Evolutionary conservation across 2,797 vertebrate species (phyloP), one percentile per base, ranked within the genome.

Genomic region (Loriculus beryllinus): DNA sequence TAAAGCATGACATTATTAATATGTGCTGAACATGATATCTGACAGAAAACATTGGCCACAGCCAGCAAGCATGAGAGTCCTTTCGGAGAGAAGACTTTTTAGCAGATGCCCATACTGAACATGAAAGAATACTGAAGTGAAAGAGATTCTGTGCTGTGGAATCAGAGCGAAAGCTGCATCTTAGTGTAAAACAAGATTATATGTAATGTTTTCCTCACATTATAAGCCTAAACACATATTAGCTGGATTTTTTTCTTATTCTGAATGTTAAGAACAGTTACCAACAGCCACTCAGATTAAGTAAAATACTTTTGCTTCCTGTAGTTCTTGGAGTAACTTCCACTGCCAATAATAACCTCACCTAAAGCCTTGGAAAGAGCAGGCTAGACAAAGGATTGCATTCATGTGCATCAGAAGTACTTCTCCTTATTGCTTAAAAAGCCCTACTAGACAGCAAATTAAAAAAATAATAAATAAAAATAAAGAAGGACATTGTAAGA

Each of bases 51-150:
- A 87, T 48, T 74, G 72, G 76, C 91, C 91, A 88, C 51, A 83
- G 88, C 25, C 87, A 95, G 92, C 83, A 37, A 95, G 25, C 77
- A 65, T 82, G 79, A 87, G 88, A 96, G 63, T 74, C 67, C 29
- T 92, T 88, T 60, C 71, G 75, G 87, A 86, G 39, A 63, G 43
- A 86, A 91, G 45, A 57, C 26, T 22, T 72, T 91, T 82, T 40
- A 92, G 31, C 60, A 95, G 96, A 95, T 84, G 49, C 63, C 84
- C 45, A 90, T 68, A 57, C 43, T 62, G 71, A 92, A 60, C 74
- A 56, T 31, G 56, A 94, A 64, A 79, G 65, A 23, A 92, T 92
- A 49, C 10, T 28, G 20, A 79, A 37, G 9, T 59, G 35, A 82
- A 93, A 69, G 19, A 67, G 14, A 33, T 5, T 17, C 18, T 74